Evolutionary conservation across 2,888 invertebrate species (phyloP).

Genomic region (Strigamia maritima): DNA sequence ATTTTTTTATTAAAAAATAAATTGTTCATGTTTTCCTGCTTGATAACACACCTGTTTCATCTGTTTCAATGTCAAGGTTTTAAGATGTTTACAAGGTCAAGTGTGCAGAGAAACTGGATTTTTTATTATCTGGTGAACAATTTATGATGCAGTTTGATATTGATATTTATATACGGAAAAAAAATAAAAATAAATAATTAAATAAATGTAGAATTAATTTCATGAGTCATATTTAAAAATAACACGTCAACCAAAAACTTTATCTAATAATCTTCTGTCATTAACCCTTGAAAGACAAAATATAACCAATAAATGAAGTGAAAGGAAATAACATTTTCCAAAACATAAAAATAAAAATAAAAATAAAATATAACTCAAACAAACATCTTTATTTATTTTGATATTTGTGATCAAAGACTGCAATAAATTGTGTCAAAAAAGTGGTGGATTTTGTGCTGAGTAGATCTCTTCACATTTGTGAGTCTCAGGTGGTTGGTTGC

Average conservation of each 20-base stretch:
- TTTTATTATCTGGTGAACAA: background rate
- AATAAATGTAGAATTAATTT: too few relatives aligned
- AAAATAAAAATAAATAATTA: background rate
- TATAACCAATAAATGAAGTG: background rate
- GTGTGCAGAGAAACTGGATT: background rate
- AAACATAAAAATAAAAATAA: too few relatives aligned
- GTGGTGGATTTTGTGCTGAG: background rate
- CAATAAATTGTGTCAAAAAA: too few relatives aligned
- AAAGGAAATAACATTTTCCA: background rate
- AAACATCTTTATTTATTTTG: background rate
- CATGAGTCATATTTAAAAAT: background rate
- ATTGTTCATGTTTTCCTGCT: background rate
- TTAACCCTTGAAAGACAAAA: background rate
- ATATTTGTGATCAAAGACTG: too few relatives aligned
- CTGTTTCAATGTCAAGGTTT: conserved; percentile 24
- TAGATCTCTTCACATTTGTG: background rate
- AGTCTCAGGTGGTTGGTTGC: conserved; percentile 1
- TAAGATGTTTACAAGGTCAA: conserved; percentile 1
- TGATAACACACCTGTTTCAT: background rate
- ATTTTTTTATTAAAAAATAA: too few relatives aligned
- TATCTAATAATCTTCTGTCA: background rate
- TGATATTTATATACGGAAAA: too few relatives aligned
- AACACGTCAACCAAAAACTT: background rate
- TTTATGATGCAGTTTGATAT: background rate
- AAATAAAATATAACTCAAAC: background rate